Conservation (phyloP, 2,888 invertebrate species). For the Ypsolopha scabrella region DNA sequence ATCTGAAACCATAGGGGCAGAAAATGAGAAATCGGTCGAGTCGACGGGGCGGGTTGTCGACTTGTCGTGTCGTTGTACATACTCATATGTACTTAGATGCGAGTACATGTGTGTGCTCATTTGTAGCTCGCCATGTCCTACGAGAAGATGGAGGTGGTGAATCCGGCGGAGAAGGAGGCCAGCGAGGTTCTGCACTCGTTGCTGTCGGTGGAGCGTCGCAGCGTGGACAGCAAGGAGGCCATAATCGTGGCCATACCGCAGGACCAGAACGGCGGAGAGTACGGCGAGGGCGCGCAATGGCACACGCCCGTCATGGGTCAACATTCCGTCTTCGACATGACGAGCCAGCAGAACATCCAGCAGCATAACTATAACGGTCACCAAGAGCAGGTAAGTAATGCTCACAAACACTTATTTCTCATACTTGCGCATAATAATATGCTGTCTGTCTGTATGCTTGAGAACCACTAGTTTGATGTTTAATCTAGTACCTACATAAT, state of each 20-base stretch:
- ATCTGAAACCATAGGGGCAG: constrained; percentile 30
- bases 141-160: constrained; percentile 73
- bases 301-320: constrained; percentile 72
- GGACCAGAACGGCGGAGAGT: constrained; percentile 60
- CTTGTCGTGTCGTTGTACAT: constrained; percentile 45
- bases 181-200: constrained; percentile 77
- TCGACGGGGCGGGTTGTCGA: constrained; percentile 45
- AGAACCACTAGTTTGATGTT: not conserved
- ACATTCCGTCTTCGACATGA: constrained; percentile 62
- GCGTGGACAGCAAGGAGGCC: constrained; percentile 69
- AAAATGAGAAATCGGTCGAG: constrained; percentile 19
- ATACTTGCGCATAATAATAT: not conserved
- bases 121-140: constrained; percentile 44
- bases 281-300: constrained; percentile 72
- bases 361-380: constrained; percentile 62
- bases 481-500: not conserved
- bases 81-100: constrained; percentile 63
- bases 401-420: not conserved
- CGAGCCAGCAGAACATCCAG: constrained; percentile 47
- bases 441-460: not conserved
- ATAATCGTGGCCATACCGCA: constrained; percentile 60
- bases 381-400: constrained; percentile 48
- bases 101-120: constrained; percentile 40
- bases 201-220: constrained; percentile 74
- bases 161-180: constrained; percentile 78